Percentiles rank a stretch among this genome's conserved stretches.
These are phyloP conservation scores for Austrofundulus limnaeus DNA, from an alignment of 2,113 vertebrate genomes.

Conservation along the genomic window DNA sequence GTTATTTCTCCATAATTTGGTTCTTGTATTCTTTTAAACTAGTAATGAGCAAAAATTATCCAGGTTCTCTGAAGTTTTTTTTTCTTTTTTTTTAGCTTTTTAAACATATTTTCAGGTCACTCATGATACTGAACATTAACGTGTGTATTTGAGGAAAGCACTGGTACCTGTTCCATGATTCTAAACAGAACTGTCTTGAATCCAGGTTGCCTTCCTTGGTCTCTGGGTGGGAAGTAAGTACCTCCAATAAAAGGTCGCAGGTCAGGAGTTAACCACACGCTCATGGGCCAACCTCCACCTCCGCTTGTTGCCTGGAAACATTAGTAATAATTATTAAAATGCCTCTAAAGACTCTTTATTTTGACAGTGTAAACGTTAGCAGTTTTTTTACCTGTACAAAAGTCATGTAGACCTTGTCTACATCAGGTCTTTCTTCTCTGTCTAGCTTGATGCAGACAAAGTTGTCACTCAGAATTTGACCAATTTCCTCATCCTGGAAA, in stretches of 20 bases:
- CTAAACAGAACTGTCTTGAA: slow-evolving; percentile 86
- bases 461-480: slow-evolving; percentile 86
- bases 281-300: slow-evolving; percentile 97
- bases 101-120: background rate
- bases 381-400: slow-evolving; percentile 87
- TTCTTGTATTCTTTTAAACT: too few species aligned
- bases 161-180: slow-evolving; percentile 86
- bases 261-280: slow-evolving; percentile 92
- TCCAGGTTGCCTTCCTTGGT: slow-evolving; percentile 81
- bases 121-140: background rate
- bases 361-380: background rate
- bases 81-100: too few species aligned
- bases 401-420: slow-evolving; percentile 96
- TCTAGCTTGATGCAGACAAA: slow-evolving; percentile 94
- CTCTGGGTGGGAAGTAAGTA: slow-evolving; percentile 91
- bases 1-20: too few species aligned
- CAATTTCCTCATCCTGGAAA: slow-evolving; percentile 88
- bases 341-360: background rate
- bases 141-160: background rate
- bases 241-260: slow-evolving; percentile 91
- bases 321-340: background rate
- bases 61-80: background rate
- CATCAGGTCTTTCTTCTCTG: slow-evolving; percentile 92
- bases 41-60: too few species aligned
- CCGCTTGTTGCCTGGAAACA: slow-evolving; percentile 86